Evolutionary conservation across 2,797 vertebrate genomes (phyloP).

Genomic region (Streptopelia turtur): DNA sequence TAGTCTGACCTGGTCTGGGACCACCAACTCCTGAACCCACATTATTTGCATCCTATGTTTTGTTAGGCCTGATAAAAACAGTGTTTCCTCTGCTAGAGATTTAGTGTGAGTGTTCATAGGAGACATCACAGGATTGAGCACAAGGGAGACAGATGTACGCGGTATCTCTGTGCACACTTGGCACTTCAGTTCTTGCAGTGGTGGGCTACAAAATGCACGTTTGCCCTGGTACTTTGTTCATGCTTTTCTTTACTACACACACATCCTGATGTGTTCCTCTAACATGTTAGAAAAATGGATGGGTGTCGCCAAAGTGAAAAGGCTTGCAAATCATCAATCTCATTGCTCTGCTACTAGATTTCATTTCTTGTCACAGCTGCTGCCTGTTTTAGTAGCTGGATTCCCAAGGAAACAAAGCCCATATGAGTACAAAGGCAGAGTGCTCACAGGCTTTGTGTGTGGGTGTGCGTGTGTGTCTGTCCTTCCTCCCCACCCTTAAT

Average conservation of each 20-base stretch:
- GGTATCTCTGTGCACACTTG: background rate
- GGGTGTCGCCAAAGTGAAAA: background rate
- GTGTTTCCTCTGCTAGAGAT: background rate
- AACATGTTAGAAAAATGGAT: background rate
- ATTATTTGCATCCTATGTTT: background rate
- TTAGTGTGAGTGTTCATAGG: background rate
- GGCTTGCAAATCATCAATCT: background rate
- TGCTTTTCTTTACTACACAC: background rate
- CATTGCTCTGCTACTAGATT: background rate
- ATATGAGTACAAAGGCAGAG: conserved; percentile 22
- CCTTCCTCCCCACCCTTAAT: conserved; percentile 70
- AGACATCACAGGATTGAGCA: background rate
- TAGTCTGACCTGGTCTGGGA: background rate
- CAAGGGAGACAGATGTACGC: background rate
- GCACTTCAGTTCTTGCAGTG: background rate
- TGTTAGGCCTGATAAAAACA: background rate
- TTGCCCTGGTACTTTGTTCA: background rate
- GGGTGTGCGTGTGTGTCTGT: conserved; percentile 1
- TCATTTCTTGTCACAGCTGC: background rate
- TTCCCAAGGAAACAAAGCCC: conserved; percentile 54
- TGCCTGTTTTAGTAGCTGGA: conserved; percentile 36
- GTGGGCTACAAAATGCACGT: background rate
- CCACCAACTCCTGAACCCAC: background rate
- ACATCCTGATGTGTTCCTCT: background rate
- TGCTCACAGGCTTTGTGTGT: conserved; percentile 13